Percentiles rank a stretch among this genome's conserved stretches.
phyloP scores from a whole-genome alignment of 2,888 invertebrate species.

The Caenorhabditis zanzibari region DNA sequence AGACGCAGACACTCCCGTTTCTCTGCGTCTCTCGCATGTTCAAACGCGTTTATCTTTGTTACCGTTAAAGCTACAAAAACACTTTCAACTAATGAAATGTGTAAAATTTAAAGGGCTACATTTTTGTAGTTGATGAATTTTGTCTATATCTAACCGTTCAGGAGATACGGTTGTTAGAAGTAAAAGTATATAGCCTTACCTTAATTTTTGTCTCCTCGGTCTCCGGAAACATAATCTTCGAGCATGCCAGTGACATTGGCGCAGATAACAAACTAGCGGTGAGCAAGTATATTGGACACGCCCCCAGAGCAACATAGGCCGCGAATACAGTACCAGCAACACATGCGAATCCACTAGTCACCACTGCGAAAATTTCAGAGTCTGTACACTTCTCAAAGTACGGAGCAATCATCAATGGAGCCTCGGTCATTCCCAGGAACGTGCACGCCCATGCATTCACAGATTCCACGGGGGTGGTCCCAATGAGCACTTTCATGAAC shows the following conservation, averaged over 20 bases:
- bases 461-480: constrained; percentile 95
- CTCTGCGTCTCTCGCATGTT: too few relatives aligned
- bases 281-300: constrained; percentile 86
- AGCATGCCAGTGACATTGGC: constrained; percentile 92
- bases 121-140: too few relatives aligned
- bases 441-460: constrained; percentile 94
- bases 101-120: too few relatives aligned
- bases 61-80: too few relatives aligned
- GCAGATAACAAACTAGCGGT: constrained; percentile 97
- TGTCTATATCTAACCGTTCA: too few relatives aligned
- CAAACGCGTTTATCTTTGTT: too few relatives aligned
- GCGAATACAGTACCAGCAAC: constrained; percentile 94
- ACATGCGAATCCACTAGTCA: constrained; percentile 96
- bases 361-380: constrained; percentile 94
- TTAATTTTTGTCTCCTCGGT: constrained; percentile 90
- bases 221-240: constrained; percentile 95
- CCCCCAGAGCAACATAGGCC: constrained; percentile 88
- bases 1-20: too few relatives aligned
- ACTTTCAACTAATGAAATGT: too few relatives aligned
- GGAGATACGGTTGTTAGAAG: too few relatives aligned
- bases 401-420: constrained; percentile 92
- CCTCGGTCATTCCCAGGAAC: constrained; percentile 91
- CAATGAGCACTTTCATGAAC: constrained; percentile 85
- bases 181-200: too few relatives aligned
- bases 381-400: constrained; percentile 91